phyloP scores from a whole-genome alignment of 2,888 invertebrate genomes.

The Scrobipalpa atriplicella region DNA sequence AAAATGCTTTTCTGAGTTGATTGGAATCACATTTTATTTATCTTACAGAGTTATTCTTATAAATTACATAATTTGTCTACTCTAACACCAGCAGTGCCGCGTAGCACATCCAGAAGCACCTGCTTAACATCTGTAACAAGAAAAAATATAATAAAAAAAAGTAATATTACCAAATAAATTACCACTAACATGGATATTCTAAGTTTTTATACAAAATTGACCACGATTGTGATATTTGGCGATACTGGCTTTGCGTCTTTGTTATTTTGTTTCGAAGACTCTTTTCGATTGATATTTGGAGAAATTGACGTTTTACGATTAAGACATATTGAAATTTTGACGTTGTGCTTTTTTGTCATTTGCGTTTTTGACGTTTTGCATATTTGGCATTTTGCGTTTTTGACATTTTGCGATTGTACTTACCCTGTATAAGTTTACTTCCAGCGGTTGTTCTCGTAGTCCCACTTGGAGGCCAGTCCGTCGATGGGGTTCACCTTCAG shows the following conservation, averaged over 20 bases:
- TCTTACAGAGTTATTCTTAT: constrained; percentile 66
- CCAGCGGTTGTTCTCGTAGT: constrained; percentile 95
- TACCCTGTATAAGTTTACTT: constrained; percentile 78
- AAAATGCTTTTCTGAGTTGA: constrained; percentile 28
- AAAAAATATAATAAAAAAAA: constrained; percentile 8
- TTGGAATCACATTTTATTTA: constrained; percentile 74
- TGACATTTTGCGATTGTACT: background rate
- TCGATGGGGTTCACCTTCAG: constrained; percentile 89
- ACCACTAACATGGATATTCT: background rate
- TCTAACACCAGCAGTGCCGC: constrained; percentile 26
- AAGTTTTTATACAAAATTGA: too few relatives aligned
- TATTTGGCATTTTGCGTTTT: background rate
- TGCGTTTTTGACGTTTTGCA: background rate
- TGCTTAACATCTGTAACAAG: constrained; percentile 38
- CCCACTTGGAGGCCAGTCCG: constrained; percentile 92
- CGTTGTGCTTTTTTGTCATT: too few relatives aligned
- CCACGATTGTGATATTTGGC: too few relatives aligned
- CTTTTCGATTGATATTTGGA: too few relatives aligned
- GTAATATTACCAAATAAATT: background rate
- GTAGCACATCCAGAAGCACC: constrained; percentile 38
- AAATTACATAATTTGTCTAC: constrained; percentile 34
- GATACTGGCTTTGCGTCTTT: too few relatives aligned
- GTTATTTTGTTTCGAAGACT: too few relatives aligned
- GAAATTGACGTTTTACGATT: too few relatives aligned
- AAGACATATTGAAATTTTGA: too few relatives aligned